phyloP scores from a whole-genome alignment of 2,113 vertebrate species.

The Patagioenas fasciata region DNA sequence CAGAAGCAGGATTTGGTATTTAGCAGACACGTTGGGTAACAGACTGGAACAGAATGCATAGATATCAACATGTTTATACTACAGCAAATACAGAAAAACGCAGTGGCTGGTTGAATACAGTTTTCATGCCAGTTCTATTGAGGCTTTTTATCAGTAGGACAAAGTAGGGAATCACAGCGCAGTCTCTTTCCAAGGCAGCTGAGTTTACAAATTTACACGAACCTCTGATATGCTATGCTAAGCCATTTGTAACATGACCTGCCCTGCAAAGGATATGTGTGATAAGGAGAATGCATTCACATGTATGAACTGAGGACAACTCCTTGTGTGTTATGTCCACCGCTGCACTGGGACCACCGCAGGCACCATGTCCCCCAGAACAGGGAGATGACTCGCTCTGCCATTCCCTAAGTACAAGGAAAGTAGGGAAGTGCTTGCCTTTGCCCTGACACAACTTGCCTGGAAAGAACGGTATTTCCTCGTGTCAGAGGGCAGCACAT shows the following conservation, averaged over 20 bases:
- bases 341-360: neutral
- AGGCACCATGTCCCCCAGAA: no score
- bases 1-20: neutral
- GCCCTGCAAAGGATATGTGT: accelerated
- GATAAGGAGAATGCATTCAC: neutral
- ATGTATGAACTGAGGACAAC: neutral
- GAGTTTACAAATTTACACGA: neutral
- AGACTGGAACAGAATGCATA: neutral
- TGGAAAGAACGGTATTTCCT: neutral
- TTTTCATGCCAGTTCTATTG: neutral
- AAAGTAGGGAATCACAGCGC: neutral
- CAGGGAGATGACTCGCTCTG: accelerated
- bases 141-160: neutral
- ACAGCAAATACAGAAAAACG: neutral
- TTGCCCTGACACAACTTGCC: neutral
- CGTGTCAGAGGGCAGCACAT: neutral
- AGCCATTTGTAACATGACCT: neutral
- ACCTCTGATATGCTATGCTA: neutral
- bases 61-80: neutral
- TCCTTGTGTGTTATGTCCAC: neutral
- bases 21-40: neutral
- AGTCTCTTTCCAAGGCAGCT: neutral
- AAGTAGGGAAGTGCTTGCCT: neutral
- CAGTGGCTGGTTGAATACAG: neutral
- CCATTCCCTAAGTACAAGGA: neutral